A percentile compares a stretch with the other conserved stretches of the same genome.
Evolutionary conservation across 1,140 invertebrate genomes (phyloP).

Genomic region (Paralvinella palmiformis): DNA sequence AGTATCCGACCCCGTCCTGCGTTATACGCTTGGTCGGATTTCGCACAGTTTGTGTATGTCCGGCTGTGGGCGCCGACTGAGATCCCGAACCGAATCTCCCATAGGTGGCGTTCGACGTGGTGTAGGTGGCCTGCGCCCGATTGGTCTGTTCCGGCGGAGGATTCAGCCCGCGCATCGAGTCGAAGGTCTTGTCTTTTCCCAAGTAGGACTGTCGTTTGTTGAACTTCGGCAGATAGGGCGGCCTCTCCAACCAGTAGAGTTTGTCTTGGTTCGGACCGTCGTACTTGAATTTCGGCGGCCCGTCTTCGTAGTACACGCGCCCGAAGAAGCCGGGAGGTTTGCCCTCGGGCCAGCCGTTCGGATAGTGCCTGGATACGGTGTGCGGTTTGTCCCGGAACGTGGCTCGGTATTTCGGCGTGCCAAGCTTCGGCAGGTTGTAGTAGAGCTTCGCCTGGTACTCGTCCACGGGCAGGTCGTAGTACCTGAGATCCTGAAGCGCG

Average conservation of each 20-base stretch:
- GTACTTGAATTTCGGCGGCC: slow-evolving; percentile 15
- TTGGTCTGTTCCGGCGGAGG: neutral
- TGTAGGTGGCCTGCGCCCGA: neutral
- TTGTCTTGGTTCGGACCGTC: slow-evolving; percentile 5
- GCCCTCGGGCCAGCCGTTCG: neutral
- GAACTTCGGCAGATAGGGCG: neutral
- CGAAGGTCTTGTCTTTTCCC: too few relatives aligned
- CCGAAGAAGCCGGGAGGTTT: slow-evolving; percentile 11
- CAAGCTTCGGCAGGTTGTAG: neutral
- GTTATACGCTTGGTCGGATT: neutral
- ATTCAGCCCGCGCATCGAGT: neutral
- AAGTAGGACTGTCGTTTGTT: neutral
- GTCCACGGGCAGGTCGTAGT: slow-evolving; percentile 10
- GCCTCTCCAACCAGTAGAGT: slow-evolving; percentile 3
- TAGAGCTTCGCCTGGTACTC: neutral
- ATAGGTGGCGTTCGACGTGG: neutral
- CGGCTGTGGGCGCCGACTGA: neutral
- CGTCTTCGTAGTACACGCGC: slow-evolving; percentile 10
- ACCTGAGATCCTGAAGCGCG: slow-evolving; percentile 8
- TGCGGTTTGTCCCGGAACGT: slow-evolving; percentile 13
- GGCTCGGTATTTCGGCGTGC: slow-evolving; percentile 7
- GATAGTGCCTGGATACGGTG: slow-evolving; percentile 12
- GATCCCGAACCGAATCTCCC: neutral
- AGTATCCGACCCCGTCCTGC: neutral
- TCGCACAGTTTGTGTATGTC: neutral